phyloP scores from a whole-genome alignment of 2,113 vertebrate species.

The Bubo scandiacus region DNA sequence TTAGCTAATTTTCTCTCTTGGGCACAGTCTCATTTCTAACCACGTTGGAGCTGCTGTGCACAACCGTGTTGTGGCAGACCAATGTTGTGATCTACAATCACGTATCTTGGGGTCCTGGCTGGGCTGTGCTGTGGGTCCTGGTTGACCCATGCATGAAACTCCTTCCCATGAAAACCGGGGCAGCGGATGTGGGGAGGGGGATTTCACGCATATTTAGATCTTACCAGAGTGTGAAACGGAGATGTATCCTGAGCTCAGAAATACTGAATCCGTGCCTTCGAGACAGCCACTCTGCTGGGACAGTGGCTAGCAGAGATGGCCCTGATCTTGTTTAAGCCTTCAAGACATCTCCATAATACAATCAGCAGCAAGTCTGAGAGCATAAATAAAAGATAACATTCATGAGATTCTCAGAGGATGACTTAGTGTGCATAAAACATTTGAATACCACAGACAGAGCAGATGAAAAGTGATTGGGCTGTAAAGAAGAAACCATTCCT shows the following conservation, averaged over 20 bases:
- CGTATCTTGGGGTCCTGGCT: neutral
- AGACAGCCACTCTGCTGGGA: neutral
- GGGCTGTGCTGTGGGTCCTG: neutral
- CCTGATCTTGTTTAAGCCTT: constrained; percentile 45
- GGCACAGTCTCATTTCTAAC: neutral
- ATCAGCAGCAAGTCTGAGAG: constrained; percentile 51
- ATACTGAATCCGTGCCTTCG: neutral
- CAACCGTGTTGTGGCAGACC: neutral
- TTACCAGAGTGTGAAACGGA: neutral
- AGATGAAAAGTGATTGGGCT: constrained; percentile 50
- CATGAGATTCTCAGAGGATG: constrained; percentile 52
- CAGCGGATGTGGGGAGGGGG: neutral
- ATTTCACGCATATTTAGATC: neutral
- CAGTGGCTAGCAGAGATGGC: neutral
- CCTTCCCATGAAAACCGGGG: neutral
- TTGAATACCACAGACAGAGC: constrained; percentile 41
- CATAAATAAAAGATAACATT: constrained; percentile 62
- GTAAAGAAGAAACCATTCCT: constrained; percentile 49
- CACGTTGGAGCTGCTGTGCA: neutral
- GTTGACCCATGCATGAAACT: neutral
- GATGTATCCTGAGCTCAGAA: neutral
- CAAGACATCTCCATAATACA: constrained; percentile 36
- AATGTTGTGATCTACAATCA: neutral
- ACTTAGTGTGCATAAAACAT: constrained; percentile 48
- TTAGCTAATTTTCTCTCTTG: neutral